Base-by-base conservation (phyloP, 1,140 invertebrate genomes). In the Anthonomus grandis region DNA sequence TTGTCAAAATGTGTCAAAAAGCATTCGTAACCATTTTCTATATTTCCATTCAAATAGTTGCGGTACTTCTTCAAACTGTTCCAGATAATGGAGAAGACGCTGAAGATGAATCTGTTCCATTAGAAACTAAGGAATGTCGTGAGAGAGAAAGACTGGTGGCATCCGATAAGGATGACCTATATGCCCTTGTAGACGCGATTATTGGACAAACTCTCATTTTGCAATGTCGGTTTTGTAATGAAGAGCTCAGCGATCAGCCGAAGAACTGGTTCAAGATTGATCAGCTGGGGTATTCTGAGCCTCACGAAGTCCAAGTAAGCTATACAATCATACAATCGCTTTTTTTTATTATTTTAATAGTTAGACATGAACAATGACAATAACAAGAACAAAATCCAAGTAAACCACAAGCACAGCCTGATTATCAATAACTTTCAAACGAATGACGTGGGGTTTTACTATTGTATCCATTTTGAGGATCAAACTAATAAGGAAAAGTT, bases 181-280 rank as follows among this genome's bases (percentile, higher is more conserved):
- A 75, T 66, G 62, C 75, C 25, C 65, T 80, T 34, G 68, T 78
- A 2, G 76, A 76, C 45, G 74, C 64, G 24, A 64, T 70, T 25
- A 51, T 73, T 24, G 69, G 73, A 38, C 61, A 74, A 38, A 78
- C 72, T 18, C 41, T 79, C 22, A 54, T 67, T 12, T 61, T 80
- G 24, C 64, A 75, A 45, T 79, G 78, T 62, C 70, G 66, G 61
- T 79, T 73, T 70, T 79, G 78, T 44, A 70, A 73, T 12, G 75
- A 77, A 49, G 51, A 53, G 9, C 69, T 70, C 54, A 69, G 74
- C 39, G 55, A 63, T 6, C 60, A 74, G 47, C 63, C 74, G 13
- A 80, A 76, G 71, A 70, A 78, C 31, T 81, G 79, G 79, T 79
- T 72, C 52, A 74, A 72, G 64, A 70, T 79, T 62, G 70, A 79